phyloP scores from a whole-genome alignment of 2,888 invertebrate genomes.

The Molanna angustata region DNA sequence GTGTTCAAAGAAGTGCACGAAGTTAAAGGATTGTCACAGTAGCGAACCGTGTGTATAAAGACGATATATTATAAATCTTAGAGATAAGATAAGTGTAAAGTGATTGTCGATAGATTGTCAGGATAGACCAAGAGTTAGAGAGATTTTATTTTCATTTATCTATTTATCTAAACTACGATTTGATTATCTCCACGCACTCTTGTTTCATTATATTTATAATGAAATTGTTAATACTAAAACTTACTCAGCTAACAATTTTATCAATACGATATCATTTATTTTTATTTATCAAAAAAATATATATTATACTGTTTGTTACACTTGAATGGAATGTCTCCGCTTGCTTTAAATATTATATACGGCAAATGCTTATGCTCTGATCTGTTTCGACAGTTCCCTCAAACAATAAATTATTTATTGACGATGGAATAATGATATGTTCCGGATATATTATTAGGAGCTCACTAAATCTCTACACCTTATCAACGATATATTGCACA shows the following conservation, averaged over 20 bases:
- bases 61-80: conserved; percentile 26
- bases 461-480: neutral
- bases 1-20: conserved; percentile 25
- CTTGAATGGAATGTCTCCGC: no score
- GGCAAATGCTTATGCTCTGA: no score
- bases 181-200: conserved; percentile 34
- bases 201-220: conserved; percentile 32
- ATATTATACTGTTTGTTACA: no score
- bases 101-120: conserved; percentile 34
- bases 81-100: conserved; percentile 21
- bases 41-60: conserved; percentile 23
- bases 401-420: no score
- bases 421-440: no score
- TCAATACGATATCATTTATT: no score
- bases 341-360: no score
- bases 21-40: conserved; percentile 27
- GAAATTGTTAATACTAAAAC: no score
- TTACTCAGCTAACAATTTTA: no score
- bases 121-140: conserved; percentile 27
- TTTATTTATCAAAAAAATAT: no score
- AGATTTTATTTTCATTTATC: conserved; percentile 25
- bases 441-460: no score
- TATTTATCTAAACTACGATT: conserved; percentile 30
- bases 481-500: conserved; percentile 25
- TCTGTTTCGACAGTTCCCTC: no score